These are phyloP conservation scores for Drosophila rellima DNA, from an alignment of 2,888 invertebrate species.

Conservation along the genomic window DNA sequence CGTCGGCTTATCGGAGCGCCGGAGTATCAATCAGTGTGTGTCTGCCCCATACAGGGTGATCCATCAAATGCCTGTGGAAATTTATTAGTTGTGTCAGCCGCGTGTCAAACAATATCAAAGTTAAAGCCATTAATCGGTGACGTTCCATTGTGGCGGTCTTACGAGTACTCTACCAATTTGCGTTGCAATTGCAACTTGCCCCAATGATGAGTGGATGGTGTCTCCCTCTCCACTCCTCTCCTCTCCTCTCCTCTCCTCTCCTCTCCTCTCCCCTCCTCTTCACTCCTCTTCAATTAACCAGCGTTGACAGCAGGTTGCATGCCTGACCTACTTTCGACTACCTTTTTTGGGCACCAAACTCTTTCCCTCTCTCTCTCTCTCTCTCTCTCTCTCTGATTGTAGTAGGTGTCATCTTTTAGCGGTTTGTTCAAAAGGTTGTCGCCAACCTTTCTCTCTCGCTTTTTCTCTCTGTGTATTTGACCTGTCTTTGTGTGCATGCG, in stretches of 20 bases:
- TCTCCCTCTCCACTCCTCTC: not conserved
- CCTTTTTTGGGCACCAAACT: conserved; percentile 47
- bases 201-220: conserved; percentile 29
- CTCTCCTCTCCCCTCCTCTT: conserved; percentile 35
- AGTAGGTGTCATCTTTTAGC: conserved; percentile 74
- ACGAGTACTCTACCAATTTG: conserved; percentile 23
- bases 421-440: conserved; percentile 73
- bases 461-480: conserved; percentile 15
- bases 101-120: conserved; percentile 73
- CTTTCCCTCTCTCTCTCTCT: not conserved
- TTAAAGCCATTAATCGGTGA: conserved; percentile 69
- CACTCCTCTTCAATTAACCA: conserved; percentile 62
- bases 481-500: conserved; percentile 44
- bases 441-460: conserved; percentile 6
- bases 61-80: conserved; percentile 55
- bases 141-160: conserved; percentile 15
- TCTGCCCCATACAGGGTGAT: conserved; percentile 37
- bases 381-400: conserved; percentile 5
- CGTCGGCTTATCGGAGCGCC: conserved; percentile 54
- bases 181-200: conserved; percentile 48
- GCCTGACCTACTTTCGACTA: conserved; percentile 71
- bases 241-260: conserved; percentile 30
- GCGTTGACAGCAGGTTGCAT: conserved; percentile 77
- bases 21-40: conserved; percentile 66
- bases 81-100: conserved; percentile 78